These are phyloP conservation scores for Heliornis fulica DNA, from an alignment of 2,113 vertebrate genomes.

Conservation along the genomic window DNA sequence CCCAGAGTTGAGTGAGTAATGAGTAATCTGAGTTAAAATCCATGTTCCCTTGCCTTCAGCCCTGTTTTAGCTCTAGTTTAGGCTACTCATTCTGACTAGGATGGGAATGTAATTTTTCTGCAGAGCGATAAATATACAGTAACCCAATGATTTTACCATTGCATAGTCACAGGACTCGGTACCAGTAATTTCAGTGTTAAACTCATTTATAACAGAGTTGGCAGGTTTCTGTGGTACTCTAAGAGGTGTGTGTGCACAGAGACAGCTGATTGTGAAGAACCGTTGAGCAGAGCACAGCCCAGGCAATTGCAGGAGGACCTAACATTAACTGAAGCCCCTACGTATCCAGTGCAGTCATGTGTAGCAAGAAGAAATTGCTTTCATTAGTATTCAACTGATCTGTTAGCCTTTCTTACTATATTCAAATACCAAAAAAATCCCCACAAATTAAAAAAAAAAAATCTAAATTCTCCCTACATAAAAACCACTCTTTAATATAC, in stretches of 20 bases:
- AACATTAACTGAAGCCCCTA: background rate
- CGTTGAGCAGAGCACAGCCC: background rate
- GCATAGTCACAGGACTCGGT: background rate
- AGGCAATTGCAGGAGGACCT: background rate
- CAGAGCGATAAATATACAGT: background rate
- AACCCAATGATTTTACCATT: background rate
- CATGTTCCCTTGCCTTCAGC: background rate
- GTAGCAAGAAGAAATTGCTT: constrained; percentile 1
- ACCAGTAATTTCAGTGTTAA: background rate
- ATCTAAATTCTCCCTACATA: background rate
- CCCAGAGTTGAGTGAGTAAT: background rate
- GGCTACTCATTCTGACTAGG: background rate
- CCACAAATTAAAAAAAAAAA: background rate
- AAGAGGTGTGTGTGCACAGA: background rate
- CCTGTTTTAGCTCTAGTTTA: background rate
- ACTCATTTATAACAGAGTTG: background rate
- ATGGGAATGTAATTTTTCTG: background rate
- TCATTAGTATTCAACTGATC: constrained; percentile 20
- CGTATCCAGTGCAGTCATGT: background rate
- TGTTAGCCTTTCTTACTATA: background rate
- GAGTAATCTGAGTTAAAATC: background rate
- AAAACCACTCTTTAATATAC: background rate
- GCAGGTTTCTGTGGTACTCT: background rate
- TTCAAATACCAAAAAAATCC: background rate
- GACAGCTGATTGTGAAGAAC: background rate